These are phyloP conservation scores for Dynastes hyllus DNA, from an alignment of 2,888 invertebrate genomes.

Conservation along the genomic window DNA sequence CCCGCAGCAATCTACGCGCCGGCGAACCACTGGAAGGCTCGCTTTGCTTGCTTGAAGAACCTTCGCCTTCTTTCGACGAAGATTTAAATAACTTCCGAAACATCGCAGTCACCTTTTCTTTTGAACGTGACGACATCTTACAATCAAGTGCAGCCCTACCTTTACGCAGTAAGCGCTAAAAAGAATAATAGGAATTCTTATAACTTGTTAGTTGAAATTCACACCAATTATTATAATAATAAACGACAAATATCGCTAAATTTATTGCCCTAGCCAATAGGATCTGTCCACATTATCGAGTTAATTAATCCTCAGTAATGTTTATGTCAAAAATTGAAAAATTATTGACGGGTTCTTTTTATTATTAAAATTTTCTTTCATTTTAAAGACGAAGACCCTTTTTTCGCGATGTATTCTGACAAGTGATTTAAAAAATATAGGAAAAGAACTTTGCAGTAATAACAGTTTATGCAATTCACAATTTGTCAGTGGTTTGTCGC, in stretches of 20 bases:
- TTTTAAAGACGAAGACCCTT: too few species aligned
- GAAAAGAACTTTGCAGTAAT: neutral
- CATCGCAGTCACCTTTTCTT: slow-evolving; percentile 87
- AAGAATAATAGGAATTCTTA: slow-evolving; percentile 12
- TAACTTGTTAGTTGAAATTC: too few species aligned
- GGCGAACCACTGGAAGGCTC: slow-evolving; percentile 69
- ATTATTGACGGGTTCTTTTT: too few species aligned
- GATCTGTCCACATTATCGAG: neutral
- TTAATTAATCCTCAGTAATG: too few species aligned
- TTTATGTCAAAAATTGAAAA: too few species aligned
- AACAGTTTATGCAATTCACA: neutral
- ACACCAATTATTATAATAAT: neutral
- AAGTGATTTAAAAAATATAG: neutral
- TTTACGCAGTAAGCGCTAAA: neutral
- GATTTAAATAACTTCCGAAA: slow-evolving; percentile 86
- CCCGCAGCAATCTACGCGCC: slow-evolving; percentile 66
- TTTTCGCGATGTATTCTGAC: too few species aligned
- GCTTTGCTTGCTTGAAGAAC: slow-evolving; percentile 71
- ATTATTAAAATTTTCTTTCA: too few species aligned
- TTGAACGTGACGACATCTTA: slow-evolving; percentile 83
- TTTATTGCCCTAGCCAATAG: neutral
- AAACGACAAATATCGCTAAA: neutral
- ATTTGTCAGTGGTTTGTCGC: neutral
- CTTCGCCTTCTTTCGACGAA: slow-evolving; percentile 80
- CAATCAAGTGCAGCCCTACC: slow-evolving; percentile 49